Base-by-base conservation (phyloP, 1,140 invertebrate genomes). In the Drosophila prosaltans region DNA sequence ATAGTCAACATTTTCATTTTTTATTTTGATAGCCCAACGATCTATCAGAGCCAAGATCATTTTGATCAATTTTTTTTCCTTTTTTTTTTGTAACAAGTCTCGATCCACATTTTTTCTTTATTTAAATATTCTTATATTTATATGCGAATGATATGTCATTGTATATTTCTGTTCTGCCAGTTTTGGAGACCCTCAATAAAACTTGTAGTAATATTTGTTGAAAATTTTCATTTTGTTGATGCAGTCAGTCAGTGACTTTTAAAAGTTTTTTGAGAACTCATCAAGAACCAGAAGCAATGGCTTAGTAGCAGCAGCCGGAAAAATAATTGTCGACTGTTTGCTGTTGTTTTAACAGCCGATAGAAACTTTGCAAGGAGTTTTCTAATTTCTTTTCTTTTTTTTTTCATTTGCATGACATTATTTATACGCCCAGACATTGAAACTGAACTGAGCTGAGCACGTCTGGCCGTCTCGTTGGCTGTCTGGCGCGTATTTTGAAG, bases 401-500 rank as follows among this genome's bases (percentile, higher is more conserved):
- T 74, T 55, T 26, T 43, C 73, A 41, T 77, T 68, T 69, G 26
- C 59, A 69, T 72, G 75, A 79, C 75, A 79, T 59, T 72, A 32
- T 57, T 54, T 68, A 78, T 78, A 65, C 57, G 65, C 26, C 36
- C 65, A 60, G 74, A 70, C 74, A 66, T 75, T 74, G 70, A 69
- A 83, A 72, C 72, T 78, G 63, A 81, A 81, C 71, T 72, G 65
- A 60, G 32, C 61, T 64, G 68, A 36, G 6, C 32, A 36, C 32
- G 32, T 36, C 32, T 36, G 32, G 32, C 32, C 32, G 32, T 30
- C 58, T 61, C 59, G 51, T 28, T 24, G 62, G 58, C 57, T 80
- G 66, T 80, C 79, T 80, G 69, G 63, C 65, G 55, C 71, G 70
- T 73, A 79, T 79, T 79, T 83, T 88, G 83, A 88, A 69, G 80